phyloP scores from a whole-genome alignment of 2,888 invertebrate genomes.

The Cephalotes varians region DNA sequence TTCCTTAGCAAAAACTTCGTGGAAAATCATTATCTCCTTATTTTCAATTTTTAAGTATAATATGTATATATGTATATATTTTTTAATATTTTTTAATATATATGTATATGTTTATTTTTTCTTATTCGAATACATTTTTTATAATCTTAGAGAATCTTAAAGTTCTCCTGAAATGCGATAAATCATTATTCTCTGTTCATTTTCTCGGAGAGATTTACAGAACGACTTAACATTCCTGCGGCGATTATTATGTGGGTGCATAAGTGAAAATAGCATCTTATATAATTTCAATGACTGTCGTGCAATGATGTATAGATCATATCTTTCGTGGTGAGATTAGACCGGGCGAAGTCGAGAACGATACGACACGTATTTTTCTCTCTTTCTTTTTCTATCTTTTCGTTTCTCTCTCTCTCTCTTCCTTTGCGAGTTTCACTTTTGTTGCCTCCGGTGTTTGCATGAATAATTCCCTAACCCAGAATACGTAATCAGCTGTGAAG shows the following conservation, averaged over 20 bases:
- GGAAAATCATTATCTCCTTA: neutral
- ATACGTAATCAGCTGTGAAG: slow-evolving; percentile 14
- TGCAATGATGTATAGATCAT: slow-evolving; percentile 59
- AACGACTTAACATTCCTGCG: slow-evolving; percentile 4
- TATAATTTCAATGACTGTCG: slow-evolving; percentile 57
- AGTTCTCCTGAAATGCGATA: neutral
- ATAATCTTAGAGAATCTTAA: neutral
- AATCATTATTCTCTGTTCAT: slow-evolving; percentile 22
- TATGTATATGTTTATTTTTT: neutral
- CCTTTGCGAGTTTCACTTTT: slow-evolving; percentile 72
- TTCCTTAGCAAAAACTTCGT: neutral
- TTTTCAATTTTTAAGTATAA: neutral
- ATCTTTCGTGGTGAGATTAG: slow-evolving; percentile 66
- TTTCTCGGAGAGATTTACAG: slow-evolving; percentile 21
- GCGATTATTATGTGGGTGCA: neutral
- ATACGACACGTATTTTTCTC: slow-evolving; percentile 28
- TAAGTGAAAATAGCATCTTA: slow-evolving; percentile 57
- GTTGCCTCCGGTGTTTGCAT: slow-evolving; percentile 39
- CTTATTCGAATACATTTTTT: slow-evolving; percentile 1
- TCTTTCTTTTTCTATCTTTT: slow-evolving; percentile 11
- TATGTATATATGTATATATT: no score
- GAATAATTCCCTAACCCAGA: slow-evolving; percentile 40
- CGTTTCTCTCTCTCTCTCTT: neutral
- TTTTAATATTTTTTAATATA: no score
- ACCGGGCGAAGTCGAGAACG: slow-evolving; percentile 53